A percentile compares a stretch with the other conserved stretches of the same genome.
These are phyloP conservation scores for Zaprionus lachaisei DNA, from an alignment of 1,140 invertebrate genomes.

Conservation along the genomic window DNA sequence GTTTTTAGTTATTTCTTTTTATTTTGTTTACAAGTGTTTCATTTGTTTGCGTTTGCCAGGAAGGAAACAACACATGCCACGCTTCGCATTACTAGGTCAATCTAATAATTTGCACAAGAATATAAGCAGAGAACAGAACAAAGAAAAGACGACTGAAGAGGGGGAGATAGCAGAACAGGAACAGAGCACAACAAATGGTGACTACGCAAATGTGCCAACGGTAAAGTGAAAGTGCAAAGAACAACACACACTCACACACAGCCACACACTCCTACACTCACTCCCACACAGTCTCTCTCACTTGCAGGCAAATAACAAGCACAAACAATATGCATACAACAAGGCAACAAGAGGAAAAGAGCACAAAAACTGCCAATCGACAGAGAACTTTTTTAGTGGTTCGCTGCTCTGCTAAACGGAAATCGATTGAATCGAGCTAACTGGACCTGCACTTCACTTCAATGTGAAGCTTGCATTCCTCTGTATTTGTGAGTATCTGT, in stretches of 20 bases:
- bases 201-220: slow-evolving; percentile 66
- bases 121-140: not conserved
- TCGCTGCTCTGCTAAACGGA: slow-evolving; percentile 73
- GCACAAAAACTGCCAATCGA: slow-evolving; percentile 43
- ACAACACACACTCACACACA: slow-evolving; percentile 34
- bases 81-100: slow-evolving; percentile 69
- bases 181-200: slow-evolving; percentile 50
- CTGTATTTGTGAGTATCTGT: not conserved
- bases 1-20: slow-evolving; percentile 5
- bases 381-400: slow-evolving; percentile 61
- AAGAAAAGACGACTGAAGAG: not conserved
- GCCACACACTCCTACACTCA: slow-evolving; percentile 1
- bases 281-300: slow-evolving; percentile 26
- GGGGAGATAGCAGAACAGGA: not conserved
- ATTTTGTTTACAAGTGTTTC: slow-evolving; percentile 3
- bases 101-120: slow-evolving; percentile 76
- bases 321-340: slow-evolving; percentile 19
- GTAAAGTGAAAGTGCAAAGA: slow-evolving; percentile 62
- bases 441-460: slow-evolving; percentile 40
- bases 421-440: slow-evolving; percentile 67
- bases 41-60: slow-evolving; percentile 5
- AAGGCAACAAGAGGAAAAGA: slow-evolving; percentile 8
- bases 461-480: not conserved
- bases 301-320: slow-evolving; percentile 26
- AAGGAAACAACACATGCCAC: slow-evolving; percentile 33